Evolutionary conservation across 2,797 vertebrate species (phyloP).

Genomic region (Sylvilagus floridanus): DNA sequence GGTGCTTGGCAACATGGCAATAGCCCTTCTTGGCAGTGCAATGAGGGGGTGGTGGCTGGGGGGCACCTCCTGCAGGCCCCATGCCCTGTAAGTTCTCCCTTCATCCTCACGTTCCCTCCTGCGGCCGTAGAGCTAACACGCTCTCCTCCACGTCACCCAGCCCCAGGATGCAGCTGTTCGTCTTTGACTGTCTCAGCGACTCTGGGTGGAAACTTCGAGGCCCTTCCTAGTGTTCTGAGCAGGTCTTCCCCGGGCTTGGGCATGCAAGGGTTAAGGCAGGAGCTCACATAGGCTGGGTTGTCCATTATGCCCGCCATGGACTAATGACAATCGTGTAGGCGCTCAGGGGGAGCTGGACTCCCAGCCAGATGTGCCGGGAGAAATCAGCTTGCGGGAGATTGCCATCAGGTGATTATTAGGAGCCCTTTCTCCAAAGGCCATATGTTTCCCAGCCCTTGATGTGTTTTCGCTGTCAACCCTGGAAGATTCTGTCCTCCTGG

Average conservation of each 20-base stretch:
- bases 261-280: neutral
- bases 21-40: neutral
- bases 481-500: neutral
- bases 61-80: too few relatives aligned
- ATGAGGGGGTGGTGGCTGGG: neutral
- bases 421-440: neutral
- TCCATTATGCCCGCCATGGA: accelerated
- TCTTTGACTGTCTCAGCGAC: neutral
- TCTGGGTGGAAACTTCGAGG: neutral
- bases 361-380: neutral
- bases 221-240: neutral
- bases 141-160: neutral
- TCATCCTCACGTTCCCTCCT: neutral
- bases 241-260: neutral
- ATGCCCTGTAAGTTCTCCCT: neutral
- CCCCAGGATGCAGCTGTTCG: neutral
- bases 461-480: neutral
- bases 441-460: neutral
- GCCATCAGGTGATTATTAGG: constrained; percentile 8
- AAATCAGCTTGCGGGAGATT: constrained; percentile 33
- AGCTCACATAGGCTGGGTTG: neutral
- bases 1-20: neutral
- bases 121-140: neutral
- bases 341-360: neutral
- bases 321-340: constrained; percentile 21